A percentile compares a stretch with the other conserved stretches of the same genome.
phyloP scores from a whole-genome alignment of 2,113 vertebrate species.

The Trinectes maculatus region DNA sequence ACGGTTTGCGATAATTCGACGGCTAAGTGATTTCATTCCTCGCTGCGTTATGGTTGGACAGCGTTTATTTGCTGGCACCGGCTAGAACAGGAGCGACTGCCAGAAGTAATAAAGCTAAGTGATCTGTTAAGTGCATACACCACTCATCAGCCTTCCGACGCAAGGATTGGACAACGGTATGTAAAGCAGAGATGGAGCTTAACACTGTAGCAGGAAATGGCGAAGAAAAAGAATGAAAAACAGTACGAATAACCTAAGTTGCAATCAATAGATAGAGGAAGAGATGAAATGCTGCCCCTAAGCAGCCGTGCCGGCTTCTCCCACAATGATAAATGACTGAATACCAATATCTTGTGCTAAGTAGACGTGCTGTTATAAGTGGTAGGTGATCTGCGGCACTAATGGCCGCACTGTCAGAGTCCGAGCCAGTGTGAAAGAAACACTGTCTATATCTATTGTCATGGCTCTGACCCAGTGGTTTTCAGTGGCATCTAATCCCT shows the following conservation, averaged over 20 bases:
- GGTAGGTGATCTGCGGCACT: neutral
- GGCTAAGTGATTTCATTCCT: slow-evolving; percentile 70
- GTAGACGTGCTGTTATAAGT: neutral
- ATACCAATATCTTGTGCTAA: neutral
- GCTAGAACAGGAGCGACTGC: slow-evolving; percentile 47
- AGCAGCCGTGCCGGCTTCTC: too few relatives aligned
- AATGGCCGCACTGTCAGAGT: neutral
- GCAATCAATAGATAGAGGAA: too few relatives aligned
- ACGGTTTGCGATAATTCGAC: slow-evolving; percentile 64
- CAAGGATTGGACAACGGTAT: slow-evolving; percentile 12
- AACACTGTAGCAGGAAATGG: too few relatives aligned
- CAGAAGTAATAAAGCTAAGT: slow-evolving; percentile 71
- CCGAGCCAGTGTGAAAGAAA: too few relatives aligned
- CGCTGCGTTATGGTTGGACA: slow-evolving; percentile 51
- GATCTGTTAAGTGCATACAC: slow-evolving; percentile 59
- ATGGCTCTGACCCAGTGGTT: neutral
- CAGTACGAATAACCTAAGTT: too few relatives aligned
- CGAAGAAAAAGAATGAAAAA: too few relatives aligned
- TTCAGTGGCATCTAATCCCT: too few relatives aligned
- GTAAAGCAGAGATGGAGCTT: too few relatives aligned
- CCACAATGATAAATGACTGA: neutral
- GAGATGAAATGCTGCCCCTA: too few relatives aligned
- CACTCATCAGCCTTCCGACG: slow-evolving; percentile 42
- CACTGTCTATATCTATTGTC: neutral
- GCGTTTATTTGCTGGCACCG: slow-evolving; percentile 62